Evolutionary conservation across 1,140 invertebrate genomes (phyloP).

Genomic region (Octopus sinensis): DNA sequence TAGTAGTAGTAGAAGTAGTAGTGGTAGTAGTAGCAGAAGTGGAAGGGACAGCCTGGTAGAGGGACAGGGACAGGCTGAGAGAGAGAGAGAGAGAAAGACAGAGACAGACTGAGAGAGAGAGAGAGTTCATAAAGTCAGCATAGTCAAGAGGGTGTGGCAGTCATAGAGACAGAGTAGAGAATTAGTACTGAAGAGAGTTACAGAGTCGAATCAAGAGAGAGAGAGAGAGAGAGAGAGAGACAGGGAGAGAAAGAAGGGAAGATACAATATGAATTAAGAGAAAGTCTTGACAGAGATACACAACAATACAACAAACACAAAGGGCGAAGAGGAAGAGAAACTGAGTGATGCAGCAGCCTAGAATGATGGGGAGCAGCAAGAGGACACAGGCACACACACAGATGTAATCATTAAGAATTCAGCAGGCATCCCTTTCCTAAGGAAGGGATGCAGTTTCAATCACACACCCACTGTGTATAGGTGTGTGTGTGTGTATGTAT

Average conservation of each 20-base stretch:
- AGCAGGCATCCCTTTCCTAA: too few relatives aligned
- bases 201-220: background rate
- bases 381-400: too few relatives aligned
- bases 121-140: background rate
- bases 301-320: background rate
- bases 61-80: background rate
- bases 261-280: background rate
- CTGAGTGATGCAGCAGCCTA: too few relatives aligned
- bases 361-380: too few relatives aligned
- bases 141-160: background rate
- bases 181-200: background rate
- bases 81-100: background rate
- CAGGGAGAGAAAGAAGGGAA: background rate
- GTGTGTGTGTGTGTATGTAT: too few relatives aligned
- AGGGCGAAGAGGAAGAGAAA: background rate
- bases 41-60: background rate
- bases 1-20: background rate
- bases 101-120: background rate
- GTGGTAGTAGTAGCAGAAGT: background rate
- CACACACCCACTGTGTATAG: too few relatives aligned
- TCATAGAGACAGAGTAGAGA: background rate
- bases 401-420: too few relatives aligned
- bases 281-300: background rate
- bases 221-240: background rate
- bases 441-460: too few relatives aligned